Base-by-base conservation (phyloP, 2,888 invertebrate species). In the Papilio gigon region DNA sequence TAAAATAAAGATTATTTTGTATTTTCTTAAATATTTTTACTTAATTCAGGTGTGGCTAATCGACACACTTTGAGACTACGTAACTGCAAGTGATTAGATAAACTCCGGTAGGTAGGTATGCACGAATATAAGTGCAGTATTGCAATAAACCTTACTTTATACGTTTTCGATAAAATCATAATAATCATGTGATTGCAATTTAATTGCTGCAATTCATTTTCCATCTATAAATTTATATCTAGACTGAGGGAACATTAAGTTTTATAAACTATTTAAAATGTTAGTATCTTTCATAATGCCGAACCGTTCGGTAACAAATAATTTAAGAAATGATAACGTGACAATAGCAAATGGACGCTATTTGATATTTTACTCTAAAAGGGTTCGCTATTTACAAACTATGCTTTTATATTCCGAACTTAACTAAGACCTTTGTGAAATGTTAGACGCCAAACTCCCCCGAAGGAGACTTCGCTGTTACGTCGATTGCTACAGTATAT, bases 1-100 rank as follows among this genome's bases (percentile, higher is more conserved):
- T 74, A 71, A 73, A 84, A 84, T 87, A 84, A 85, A 88, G 76
- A 72, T 72, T 25, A 22, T 81, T 85, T 86, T 83, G 76, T 81
- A 80, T 83, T 84, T 83, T 80, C 74, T 77, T 77, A 72, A 66
- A 70, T 71, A 58, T 75, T 68, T 69, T 70, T 68, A 73, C 75
- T 73, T 63, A 62, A 69, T 33, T 69, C 63, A 79, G 82, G 82
- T 74, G 79, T 77, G 81, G 78, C 77, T 70, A 69, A 71, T 71
- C 75, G 69, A 73, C 72, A 67, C 66, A 66, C 61, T 68, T 71
- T 70, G 61, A 66, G 69, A 71, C 75, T 74, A 73, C 71, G 76
- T 75, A 73, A 71, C 67, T 50, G 53, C 64, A 27, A 27, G 62
- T 72, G 84, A 85, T 85, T 77, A 84, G 84, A 84, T 84, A 84